Conservation (phyloP, 2,888 invertebrate genomes). For the Osmoderma eremita region DNA sequence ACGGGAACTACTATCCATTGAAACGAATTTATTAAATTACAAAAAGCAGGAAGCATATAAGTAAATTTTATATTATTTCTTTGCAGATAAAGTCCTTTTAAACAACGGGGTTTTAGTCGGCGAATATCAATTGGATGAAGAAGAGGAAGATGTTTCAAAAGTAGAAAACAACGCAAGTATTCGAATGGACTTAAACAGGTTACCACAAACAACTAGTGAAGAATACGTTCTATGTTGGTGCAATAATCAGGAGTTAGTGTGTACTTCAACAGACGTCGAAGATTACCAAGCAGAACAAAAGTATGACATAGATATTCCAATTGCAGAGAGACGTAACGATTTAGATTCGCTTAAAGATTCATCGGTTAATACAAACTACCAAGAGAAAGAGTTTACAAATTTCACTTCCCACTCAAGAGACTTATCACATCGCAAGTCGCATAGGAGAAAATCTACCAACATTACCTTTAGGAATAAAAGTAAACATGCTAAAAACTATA, state of each 20-base stretch:
- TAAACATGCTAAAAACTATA: neutral
- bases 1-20: no score
- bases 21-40: no score
- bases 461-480: constrained; percentile 15
- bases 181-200: constrained; percentile 49
- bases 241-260: constrained; percentile 48
- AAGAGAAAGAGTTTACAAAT: neutral
- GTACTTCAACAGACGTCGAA: constrained; percentile 7
- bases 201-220: constrained; percentile 56
- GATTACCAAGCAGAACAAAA: constrained; percentile 9
- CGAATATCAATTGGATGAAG: constrained; percentile 66
- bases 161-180: constrained; percentile 43
- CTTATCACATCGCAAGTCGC: neutral
- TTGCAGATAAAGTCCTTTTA: constrained; percentile 72
- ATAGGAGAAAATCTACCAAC: constrained; percentile 8
- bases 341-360: neutral
- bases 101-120: constrained; percentile 70
- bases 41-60: no score
- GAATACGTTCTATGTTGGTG: constrained; percentile 61
- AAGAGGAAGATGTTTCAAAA: constrained; percentile 43
- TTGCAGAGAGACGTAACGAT: neutral
- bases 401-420: neutral
- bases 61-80: no score
- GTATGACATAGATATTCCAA: neutral
- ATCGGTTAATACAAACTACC: constrained; percentile 2